Conservation (phyloP, 2,888 invertebrate species). For the Drosophila affinis region DNA sequence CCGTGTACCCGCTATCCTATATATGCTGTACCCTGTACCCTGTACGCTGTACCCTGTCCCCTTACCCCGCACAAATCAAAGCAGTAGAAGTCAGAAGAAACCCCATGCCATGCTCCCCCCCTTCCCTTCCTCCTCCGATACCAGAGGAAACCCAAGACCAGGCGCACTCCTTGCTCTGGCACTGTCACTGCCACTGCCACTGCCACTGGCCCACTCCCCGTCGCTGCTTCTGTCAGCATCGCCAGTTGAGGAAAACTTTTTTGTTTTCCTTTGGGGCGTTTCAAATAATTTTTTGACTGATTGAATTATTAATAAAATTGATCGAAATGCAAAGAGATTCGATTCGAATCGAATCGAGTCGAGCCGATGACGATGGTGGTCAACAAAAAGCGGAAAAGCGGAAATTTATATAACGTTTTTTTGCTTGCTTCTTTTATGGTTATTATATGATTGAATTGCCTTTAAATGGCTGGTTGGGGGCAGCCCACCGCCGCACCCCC, state of each 20-base stretch:
- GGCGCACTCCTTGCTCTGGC: constrained; percentile 9
- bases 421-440: constrained; percentile 19
- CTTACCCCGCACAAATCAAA: constrained; percentile 36
- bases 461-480: constrained; percentile 22
- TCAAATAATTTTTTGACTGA: constrained; percentile 80
- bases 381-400: constrained; percentile 44
- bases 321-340: constrained; percentile 74
- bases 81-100: constrained; percentile 21
- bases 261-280: constrained; percentile 78
- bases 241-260: constrained; percentile 59
- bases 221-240: constrained; percentile 22
- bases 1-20: too few species aligned
- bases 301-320: constrained; percentile 83
- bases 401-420: constrained; percentile 34
- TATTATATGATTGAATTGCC: constrained; percentile 48
- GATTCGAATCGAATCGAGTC: neutral
- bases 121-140: too few species aligned
- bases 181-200: neutral
- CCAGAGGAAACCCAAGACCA: constrained; percentile 1
- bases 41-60: neutral
- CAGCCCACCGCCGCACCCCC: neutral
- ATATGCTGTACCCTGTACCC: neutral
- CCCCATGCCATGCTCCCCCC: too few species aligned
- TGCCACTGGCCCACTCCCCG: neutral
- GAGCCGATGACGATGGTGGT: constrained; percentile 51